Evolutionary conservation across 2,113 vertebrate genomes (phyloP).

Genomic region (Proteles cristata): DNA sequence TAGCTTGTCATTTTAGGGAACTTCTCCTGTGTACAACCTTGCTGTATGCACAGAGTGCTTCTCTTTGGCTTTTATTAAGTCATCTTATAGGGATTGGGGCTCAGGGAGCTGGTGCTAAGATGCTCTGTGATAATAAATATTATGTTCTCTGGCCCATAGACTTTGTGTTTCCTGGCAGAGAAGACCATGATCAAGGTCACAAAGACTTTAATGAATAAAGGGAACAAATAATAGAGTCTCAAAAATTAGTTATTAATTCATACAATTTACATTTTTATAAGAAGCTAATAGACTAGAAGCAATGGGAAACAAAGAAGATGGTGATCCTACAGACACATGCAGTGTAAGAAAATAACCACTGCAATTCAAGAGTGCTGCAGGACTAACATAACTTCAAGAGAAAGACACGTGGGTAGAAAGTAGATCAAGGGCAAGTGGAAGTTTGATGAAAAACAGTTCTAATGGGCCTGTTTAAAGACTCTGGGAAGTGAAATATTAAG

Average conservation of each 20-base stretch:
- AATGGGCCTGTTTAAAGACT: neutral
- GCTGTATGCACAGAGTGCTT: neutral
- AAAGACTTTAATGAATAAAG: neutral
- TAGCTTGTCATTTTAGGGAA: neutral
- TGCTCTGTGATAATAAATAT: neutral
- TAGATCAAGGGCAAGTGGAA: neutral
- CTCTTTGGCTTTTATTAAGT: neutral
- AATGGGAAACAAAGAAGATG: neutral
- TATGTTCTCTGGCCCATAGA: neutral
- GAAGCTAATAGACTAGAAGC: neutral
- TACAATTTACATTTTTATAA: neutral
- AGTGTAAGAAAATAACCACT: neutral
- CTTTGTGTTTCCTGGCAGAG: neutral
- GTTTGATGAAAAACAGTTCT: neutral
- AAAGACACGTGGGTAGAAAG: neutral
- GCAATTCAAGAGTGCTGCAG: neutral
- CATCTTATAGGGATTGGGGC: neutral
- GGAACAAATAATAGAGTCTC: neutral
- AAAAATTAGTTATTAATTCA: neutral
- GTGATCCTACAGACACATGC: neutral
- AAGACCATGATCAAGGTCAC: neutral
- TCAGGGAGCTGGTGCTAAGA: neutral
- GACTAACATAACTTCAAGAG: neutral
- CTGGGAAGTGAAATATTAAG: neutral
- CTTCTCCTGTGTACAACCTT: neutral